A percentile compares a stretch with the other conserved stretches of the same genome.
phyloP scores from a whole-genome alignment of 2,797 vertebrate species.

The Remorina albescens region DNA sequence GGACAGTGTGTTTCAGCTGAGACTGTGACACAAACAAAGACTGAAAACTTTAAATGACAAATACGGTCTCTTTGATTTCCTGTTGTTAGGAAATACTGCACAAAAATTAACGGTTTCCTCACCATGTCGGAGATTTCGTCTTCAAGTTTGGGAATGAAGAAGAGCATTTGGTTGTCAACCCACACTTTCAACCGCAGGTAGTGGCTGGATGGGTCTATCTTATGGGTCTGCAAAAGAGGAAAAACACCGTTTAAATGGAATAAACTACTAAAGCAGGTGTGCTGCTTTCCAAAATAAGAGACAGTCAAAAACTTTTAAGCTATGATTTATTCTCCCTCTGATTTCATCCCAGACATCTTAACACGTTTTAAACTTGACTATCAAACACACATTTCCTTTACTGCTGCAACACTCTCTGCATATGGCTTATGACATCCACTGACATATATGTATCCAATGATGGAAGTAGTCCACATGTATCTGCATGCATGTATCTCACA shows the following conservation, averaged over 20 bases:
- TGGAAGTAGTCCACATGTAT: conserved; percentile 20
- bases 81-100: too few relatives aligned
- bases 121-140: conserved; percentile 97
- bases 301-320: not conserved
- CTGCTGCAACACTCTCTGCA: not conserved
- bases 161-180: conserved; percentile 85
- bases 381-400: not conserved
- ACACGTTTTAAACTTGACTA: not conserved
- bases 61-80: not conserved
- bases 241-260: not conserved
- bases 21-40: not conserved
- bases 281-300: conserved; percentile 3
- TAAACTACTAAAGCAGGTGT: not conserved
- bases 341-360: not conserved
- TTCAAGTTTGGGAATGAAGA: conserved; percentile 90
- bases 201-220: conserved; percentile 87
- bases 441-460: conserved; percentile 8
- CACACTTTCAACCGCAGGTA: conserved; percentile 93
- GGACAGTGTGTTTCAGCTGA: not conserved
- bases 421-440: conserved; percentile 5
- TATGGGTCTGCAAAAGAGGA: conserved; percentile 83
- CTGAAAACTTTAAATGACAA: not conserved
- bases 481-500: conserved; percentile 27
- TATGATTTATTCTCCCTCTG: conserved; percentile 3
- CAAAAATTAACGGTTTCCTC: too few relatives aligned